Evolutionary conservation across 1,140 invertebrate species (phyloP), one percentile per base, ranked within the genome.

Genomic region (Andrena cerasifolii): DNA sequence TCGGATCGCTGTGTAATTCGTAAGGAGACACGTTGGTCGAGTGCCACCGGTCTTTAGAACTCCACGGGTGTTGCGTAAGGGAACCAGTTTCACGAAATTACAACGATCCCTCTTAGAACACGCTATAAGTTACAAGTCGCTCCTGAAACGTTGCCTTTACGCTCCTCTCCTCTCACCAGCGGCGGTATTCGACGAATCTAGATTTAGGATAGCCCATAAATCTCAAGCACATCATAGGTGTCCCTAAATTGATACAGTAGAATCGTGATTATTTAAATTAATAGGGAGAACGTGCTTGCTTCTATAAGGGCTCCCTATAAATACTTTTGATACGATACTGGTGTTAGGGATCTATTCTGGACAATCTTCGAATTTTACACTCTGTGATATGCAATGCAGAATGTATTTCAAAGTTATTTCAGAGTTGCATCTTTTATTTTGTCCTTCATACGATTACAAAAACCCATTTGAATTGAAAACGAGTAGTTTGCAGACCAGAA

Each of bases 51-150:
- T 87, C 88, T 89, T 90, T 86, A 80, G 66, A 63, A 4, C 33
- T 75, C 47, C 72, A 78, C 47, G 62, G 47, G 54, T 43, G 66
- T 83, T 77, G 51, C 53, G 78, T 61, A 82, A 68, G 76, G 31
- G 76, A 89, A 90, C 90, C 90, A 88, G 90, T 90, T 91, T 88
- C 68, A 62, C 68, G 76, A 88, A 88, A 88, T 87, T 79, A 56
- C 51, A 66, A 51, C 49, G 43, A 78, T 74, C 54, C 6, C 8
- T 45, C 82, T 80, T 74, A 82, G 75, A 82, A 86, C 88, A 88
- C 81, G 68, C 84, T 80, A 82, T 85, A 81, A 86, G 36, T 5
- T 10, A 40, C 10, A 40, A 40, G 10, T 88, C 79, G 53, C 33
- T 33, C 28, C 8, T 4, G 14, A 36, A 45, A 47, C 26, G 14